Evolutionary conservation across 2,113 vertebrate species (phyloP), one percentile per base, ranked within the genome.

Genomic region (Hypomesus transpacificus): DNA sequence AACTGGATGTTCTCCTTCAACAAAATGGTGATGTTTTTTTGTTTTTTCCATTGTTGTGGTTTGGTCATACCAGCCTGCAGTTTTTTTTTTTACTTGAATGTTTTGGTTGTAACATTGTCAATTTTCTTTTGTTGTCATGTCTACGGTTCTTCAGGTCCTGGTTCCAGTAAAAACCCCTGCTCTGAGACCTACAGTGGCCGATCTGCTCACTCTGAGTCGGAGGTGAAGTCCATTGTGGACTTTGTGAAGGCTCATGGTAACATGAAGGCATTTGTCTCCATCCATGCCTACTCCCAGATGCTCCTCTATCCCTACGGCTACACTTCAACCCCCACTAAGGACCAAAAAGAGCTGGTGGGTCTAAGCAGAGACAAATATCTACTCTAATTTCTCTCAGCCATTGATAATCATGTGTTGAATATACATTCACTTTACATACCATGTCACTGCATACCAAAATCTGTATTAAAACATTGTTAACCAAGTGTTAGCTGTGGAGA

Each of bases 261-360:
- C 75, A 82, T 99, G 88, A 96, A 98, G 85, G 90, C 93, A 70
- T 98, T 98, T 60, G 0, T 98, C 73, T 96, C 96, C 89, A 96
- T 99, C 89, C 97, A 99, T 54, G 90, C 95, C 81, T 99, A 98
- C 72, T 98, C 95, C 52, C 96, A 98, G 87, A 93, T 98, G 84
- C 93, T 98, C 24, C 70, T 99, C 75, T 98, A 95, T 14, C 96
- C 96, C 63, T 98, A 95, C 0, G 97, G 96, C 58, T 95, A 97
- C 85, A 98, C 88, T 16, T 1, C 0, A 0, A 82, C 86, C 0
- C 80, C 90, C 0, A 76, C 0, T 0, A 57, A 78, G 0, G 86
- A 98, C 69, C 13, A 91, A 0, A 0, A 34, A 0, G 96, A 98
- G 82, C 93, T 97, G 94, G 97, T 99, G 87, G 68, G 89, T 17